Evolutionary conservation across 2,113 vertebrate genomes (phyloP), one percentile per base, ranked within the genome.

Genomic region (Psilopsiagon aurifrons): DNA sequence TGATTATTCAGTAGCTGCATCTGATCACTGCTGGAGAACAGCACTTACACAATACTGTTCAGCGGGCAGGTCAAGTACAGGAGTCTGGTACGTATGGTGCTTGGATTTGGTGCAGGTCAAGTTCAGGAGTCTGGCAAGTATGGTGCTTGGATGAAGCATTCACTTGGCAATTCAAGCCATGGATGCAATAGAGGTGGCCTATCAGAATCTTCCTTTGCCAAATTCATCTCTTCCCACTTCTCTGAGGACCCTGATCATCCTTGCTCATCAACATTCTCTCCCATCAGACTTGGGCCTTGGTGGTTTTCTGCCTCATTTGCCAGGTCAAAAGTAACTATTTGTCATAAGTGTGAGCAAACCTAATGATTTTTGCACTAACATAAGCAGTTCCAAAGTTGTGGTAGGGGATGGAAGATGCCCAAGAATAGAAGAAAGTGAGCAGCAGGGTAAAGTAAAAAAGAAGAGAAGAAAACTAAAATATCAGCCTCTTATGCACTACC

Each of bases 211-310:
- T 8, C 17, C 28, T 37, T 24, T 14, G 10, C 11, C 18, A 39
- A 60, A 84, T 8, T 25, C 28, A 17, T 8, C 17, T 1, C 7
- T 68, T 7, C 25, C 8, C 24, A 29, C 15, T 46, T 7, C 7
- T 43, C 55, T 9, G 54, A 95, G 33, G 10, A 11, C 7, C 9
- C 39, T 44, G 12, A 12, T 18, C 23, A 51, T 24, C 29, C 12
- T 39, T 41, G 29, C 17, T n/a, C 43, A 19, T 9, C 52, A 46
- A 1, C 62, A 77, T 6, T 14, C 5, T 51, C 49, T 33, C 52
- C 6, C 33, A 25, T 12, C 35, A 35, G 23, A 27, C 19, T 10
- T 18, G 17, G 22, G 10, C 7, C 23, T 79, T 0, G 0, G 7
- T 19, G 23, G 9, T 2, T 4, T 62, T 55, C 49, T 9, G 3